A percentile compares a stretch with the other conserved stretches of the same genome.
phyloP scores from a whole-genome alignment of 2,888 invertebrate genomes.

The Malthinus flaveolus region DNA sequence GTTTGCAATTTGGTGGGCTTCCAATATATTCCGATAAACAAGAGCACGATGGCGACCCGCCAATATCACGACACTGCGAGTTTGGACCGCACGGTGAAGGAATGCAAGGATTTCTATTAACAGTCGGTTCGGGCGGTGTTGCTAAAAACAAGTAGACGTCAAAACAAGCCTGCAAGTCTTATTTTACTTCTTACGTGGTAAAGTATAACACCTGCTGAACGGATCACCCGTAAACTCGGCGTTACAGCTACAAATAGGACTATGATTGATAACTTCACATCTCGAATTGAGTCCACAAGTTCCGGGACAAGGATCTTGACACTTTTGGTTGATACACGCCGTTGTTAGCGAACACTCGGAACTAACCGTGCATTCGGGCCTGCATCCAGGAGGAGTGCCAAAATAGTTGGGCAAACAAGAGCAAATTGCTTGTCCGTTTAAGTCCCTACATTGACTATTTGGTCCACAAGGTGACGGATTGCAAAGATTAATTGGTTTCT shows the following conservation, averaged over 20 bases:
- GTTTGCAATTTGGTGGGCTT: conserved; percentile 67
- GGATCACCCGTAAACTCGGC: conserved; percentile 77
- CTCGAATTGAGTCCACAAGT: conserved; percentile 78
- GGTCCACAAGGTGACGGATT: conserved; percentile 80
- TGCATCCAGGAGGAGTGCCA: conserved; percentile 80
- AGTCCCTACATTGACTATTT: conserved; percentile 74
- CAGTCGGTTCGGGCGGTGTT: conserved; percentile 43
- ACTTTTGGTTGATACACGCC: conserved; percentile 82
- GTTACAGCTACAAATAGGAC: conserved; percentile 80
- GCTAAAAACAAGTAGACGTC: conserved; percentile 29
- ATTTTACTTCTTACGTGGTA: conserved; percentile 15
- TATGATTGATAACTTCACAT: conserved; percentile 80
- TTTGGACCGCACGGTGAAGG: conserved; percentile 83
- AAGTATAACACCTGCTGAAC: conserved; percentile 66
- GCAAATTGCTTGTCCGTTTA: conserved; percentile 75
- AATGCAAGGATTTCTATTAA: conserved; percentile 61
- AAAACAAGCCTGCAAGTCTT: neutral
- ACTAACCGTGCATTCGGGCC: conserved; percentile 82
- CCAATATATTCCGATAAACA: conserved; percentile 63
- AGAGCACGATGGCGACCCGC: conserved; percentile 62
- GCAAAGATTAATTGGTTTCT: conserved; percentile 64
- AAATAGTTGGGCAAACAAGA: conserved; percentile 73
- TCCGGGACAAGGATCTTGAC: conserved; percentile 80
- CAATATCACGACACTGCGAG: conserved; percentile 70
- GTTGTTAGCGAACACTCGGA: conserved; percentile 78